These are phyloP conservation scores for Channallabes apus DNA, from an alignment of 2,797 vertebrate genomes.

Conservation along the genomic window DNA sequence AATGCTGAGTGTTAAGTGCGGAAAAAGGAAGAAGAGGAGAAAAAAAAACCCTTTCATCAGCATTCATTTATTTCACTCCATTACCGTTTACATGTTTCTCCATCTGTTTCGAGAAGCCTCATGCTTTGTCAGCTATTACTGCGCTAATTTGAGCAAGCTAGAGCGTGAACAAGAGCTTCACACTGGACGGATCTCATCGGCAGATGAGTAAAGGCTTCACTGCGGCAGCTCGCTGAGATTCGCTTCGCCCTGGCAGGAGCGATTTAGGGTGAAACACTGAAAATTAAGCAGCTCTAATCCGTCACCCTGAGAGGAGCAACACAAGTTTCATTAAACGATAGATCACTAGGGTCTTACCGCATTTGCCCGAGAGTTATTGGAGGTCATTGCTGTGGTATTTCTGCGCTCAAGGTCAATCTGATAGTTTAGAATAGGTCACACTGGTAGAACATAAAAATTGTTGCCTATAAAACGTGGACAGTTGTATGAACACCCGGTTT, in stretches of 20 bases:
- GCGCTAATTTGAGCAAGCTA: conserved; percentile 61
- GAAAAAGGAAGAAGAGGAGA: conserved; percentile 36
- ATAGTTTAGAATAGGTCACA: conserved; percentile 26
- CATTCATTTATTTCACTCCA: conserved; percentile 64
- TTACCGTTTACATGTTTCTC: conserved; percentile 43
- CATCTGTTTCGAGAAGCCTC: conserved; percentile 53
- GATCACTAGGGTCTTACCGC: conserved; percentile 53
- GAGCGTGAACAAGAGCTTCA: conserved; percentile 33
- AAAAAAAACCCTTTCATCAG: conserved; percentile 54
- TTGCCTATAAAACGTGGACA: conserved; percentile 11
- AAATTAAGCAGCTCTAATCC: conserved; percentile 66
- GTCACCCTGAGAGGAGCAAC: conserved; percentile 58
- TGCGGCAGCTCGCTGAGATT: conserved; percentile 29
- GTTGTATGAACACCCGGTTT: background rate
- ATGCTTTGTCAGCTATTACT: conserved; percentile 63
- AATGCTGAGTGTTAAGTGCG: conserved; percentile 56
- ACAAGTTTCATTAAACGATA: conserved; percentile 61
- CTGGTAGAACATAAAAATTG: background rate
- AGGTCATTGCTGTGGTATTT: conserved; percentile 27
- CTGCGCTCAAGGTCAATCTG: conserved; percentile 38
- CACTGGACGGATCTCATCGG: conserved; percentile 25
- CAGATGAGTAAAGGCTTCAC: conserved; percentile 42
- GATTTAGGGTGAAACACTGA: conserved; percentile 65
- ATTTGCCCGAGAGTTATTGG: conserved; percentile 20
- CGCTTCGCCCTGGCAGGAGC: conserved; percentile 51